These are phyloP conservation scores for Lathamus discolor DNA, from an alignment of 2,113 vertebrate genomes.

Conservation along the genomic window DNA sequence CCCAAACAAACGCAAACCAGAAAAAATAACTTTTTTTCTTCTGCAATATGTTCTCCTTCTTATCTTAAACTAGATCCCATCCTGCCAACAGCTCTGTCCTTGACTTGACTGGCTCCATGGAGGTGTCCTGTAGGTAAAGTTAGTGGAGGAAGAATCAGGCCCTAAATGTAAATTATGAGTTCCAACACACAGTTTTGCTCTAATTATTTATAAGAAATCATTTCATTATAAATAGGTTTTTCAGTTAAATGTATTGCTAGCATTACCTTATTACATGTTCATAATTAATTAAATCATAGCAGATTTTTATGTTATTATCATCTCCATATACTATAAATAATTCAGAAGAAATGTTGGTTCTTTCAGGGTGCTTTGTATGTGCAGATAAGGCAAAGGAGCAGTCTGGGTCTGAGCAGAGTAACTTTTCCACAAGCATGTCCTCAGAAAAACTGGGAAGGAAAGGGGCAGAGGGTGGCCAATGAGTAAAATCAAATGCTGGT, in stretches of 20 bases:
- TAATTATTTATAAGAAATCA: constrained; percentile 48
- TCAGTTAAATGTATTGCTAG: constrained; percentile 36
- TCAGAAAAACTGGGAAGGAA: background rate
- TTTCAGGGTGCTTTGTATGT: background rate
- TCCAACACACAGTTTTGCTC: background rate
- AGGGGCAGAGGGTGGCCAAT: background rate
- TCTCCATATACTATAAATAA: constrained; percentile 53
- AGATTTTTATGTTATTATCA: constrained; percentile 45
- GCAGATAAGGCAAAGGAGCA: background rate
- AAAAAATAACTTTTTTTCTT: background rate
- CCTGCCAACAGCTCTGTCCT: background rate
- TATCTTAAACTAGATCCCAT: background rate
- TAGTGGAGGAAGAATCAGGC: background rate
- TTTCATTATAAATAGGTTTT: constrained; percentile 46
- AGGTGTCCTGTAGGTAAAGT: background rate
- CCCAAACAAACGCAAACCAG: background rate
- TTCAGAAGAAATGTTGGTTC: constrained; percentile 16
- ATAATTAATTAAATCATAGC: constrained; percentile 59
- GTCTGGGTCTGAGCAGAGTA: background rate
- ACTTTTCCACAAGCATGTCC: background rate
- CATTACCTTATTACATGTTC: constrained; percentile 39
- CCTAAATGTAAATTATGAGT: background rate
- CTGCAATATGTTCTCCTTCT: background rate
- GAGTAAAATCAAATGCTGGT: background rate
- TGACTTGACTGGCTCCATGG: background rate